Conservation (phyloP, 2,888 invertebrate genomes). For the Eudemis profundana region DNA sequence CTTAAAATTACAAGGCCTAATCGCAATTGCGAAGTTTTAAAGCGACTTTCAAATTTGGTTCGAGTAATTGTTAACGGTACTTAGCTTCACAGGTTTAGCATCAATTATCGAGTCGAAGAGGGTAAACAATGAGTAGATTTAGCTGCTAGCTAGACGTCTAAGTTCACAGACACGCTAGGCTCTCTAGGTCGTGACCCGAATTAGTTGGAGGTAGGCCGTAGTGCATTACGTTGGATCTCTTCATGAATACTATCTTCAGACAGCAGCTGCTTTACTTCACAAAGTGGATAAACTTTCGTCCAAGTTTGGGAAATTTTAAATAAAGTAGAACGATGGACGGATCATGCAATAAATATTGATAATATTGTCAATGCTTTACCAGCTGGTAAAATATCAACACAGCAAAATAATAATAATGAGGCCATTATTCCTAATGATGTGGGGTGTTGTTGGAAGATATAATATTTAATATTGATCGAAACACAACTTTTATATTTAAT, state of each 20-base stretch:
- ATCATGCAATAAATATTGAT: background rate
- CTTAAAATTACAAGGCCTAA: background rate
- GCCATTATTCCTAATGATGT: too few relatives aligned
- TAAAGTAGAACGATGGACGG: background rate
- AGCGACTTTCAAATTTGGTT: background rate
- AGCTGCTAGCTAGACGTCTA: background rate
- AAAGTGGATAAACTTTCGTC: conserved; percentile 7
- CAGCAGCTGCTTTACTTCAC: conserved; percentile 19
- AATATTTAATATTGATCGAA: too few relatives aligned
- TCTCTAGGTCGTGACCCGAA: conserved; percentile 30
- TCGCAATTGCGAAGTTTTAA: background rate
- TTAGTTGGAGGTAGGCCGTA: conserved; percentile 13
- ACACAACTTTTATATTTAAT: too few relatives aligned
- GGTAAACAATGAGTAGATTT: conserved; percentile 14
- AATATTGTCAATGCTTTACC: background rate
- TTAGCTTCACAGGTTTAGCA: background rate
- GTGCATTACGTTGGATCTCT: background rate
- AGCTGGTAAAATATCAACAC: too few relatives aligned
- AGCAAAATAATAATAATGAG: too few relatives aligned
- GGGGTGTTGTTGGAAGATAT: too few relatives aligned
- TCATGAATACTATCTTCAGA: conserved; percentile 1
- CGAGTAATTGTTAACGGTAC: background rate
- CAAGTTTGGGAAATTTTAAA: background rate
- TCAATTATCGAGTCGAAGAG: too few relatives aligned
- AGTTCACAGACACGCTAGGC: conserved; percentile 32